phyloP scores from a whole-genome alignment of 2,113 vertebrate genomes.

The Myotis lucifugus region DNA sequence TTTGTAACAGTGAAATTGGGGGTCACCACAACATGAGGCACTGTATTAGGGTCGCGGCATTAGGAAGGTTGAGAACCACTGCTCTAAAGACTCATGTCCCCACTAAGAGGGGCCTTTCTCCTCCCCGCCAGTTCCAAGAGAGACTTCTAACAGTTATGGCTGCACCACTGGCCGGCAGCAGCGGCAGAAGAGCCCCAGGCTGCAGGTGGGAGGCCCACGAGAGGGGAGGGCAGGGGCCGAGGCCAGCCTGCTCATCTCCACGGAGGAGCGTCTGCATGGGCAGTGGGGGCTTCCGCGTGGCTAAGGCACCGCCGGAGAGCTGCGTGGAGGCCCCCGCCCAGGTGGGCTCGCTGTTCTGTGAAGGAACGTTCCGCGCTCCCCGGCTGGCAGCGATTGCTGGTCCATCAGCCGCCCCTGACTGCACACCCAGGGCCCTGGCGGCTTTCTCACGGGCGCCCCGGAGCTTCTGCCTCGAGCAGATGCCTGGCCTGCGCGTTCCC shows the following conservation, averaged over 20 bases:
- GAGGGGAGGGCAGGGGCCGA: accelerated
- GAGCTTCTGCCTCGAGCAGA: neutral
- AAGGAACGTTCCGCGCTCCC: slow-evolving; percentile 67
- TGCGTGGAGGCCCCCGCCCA: neutral
- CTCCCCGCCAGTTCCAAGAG: neutral
- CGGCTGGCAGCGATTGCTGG: neutral
- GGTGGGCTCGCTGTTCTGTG: slow-evolving; percentile 38
- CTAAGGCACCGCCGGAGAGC: neutral
- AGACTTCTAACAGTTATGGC: neutral
- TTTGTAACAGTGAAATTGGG: no score
- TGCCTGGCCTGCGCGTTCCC: slow-evolving; percentile 30
- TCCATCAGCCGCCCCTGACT: slow-evolving; percentile 22
- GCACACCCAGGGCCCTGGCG: neutral
- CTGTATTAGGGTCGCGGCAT: no score
- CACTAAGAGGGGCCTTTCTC: neutral
- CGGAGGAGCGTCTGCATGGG: neutral
- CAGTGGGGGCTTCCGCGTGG: neutral
- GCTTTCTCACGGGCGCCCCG: neutral
- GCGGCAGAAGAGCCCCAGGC: neutral
- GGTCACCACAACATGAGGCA: no score
- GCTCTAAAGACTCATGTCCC: neutral
- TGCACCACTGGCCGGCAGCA: neutral
- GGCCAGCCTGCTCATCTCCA: neutral
- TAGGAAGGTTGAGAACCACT: no score
- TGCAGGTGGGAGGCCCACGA: neutral